Evolutionary conservation across 2,888 invertebrate genomes (phyloP).

Genomic region (Limnephilus lunatus): DNA sequence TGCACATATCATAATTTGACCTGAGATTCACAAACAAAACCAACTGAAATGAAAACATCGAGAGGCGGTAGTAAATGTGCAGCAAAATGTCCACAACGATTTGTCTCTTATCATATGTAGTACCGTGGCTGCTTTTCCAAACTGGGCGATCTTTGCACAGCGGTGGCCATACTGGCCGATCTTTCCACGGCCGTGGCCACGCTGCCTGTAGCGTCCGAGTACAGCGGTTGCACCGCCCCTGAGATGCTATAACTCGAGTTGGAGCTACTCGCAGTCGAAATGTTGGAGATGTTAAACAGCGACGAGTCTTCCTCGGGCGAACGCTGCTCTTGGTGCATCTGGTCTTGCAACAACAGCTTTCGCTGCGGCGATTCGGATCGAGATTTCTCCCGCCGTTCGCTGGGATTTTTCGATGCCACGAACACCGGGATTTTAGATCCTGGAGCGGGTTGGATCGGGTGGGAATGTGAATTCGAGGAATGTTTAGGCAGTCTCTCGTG

Average conservation of each 20-base stretch:
- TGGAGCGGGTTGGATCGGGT: conserved; percentile 77
- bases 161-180: background rate
- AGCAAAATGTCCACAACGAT: conserved; percentile 8
- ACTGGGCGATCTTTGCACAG: conserved; percentile 46
- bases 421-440: conserved; percentile 86
- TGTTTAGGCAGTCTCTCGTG: conserved; percentile 71
- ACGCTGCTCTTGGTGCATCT: conserved; percentile 73
- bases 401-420: conserved; percentile 80
- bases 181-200: background rate
- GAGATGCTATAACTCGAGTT: conserved; percentile 65
- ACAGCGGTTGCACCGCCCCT: conserved; percentile 53
- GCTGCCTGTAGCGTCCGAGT: conserved; percentile 40
- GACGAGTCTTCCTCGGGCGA: conserved; percentile 78
- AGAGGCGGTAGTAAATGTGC: conserved; percentile 20
- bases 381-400: conserved; percentile 69
- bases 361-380: conserved; percentile 60
- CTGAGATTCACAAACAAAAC: background rate
- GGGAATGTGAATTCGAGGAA: conserved; percentile 72
- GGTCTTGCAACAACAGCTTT: conserved; percentile 19
- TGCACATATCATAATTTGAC: background rate
- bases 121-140: conserved; percentile 58
- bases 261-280: conserved; percentile 72
- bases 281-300: conserved; percentile 78
- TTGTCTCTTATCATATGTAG: background rate
- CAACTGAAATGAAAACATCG: conserved; percentile 46